These are phyloP conservation scores for Nezara viridula DNA, from an alignment of 2,888 invertebrate genomes.

Conservation along the genomic window DNA sequence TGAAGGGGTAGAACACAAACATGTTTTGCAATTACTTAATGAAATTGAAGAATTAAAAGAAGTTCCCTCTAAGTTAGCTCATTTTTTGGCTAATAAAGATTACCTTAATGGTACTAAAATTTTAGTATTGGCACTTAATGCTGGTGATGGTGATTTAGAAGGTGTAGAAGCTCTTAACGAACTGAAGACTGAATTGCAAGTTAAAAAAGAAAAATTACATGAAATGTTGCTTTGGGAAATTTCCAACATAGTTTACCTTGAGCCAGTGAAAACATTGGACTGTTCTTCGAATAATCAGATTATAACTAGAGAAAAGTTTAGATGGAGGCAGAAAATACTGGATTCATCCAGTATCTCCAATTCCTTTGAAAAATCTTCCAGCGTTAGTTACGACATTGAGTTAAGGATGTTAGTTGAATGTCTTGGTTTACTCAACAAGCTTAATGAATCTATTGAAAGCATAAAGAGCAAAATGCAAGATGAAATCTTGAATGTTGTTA, in stretches of 20 bases:
- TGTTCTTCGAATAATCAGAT: slow-evolving; percentile 50
- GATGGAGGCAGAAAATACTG: slow-evolving; percentile 59
- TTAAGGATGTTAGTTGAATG: slow-evolving; percentile 80
- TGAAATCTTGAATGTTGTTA: slow-evolving; percentile 84
- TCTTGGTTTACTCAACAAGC: slow-evolving; percentile 83
- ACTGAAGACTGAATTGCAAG: slow-evolving; percentile 81
- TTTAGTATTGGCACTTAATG: slow-evolving; percentile 77
- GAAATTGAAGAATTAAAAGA: slow-evolving; percentile 87
- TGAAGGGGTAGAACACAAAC: slow-evolving; percentile 96
- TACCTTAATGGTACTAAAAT: slow-evolving; percentile 89
- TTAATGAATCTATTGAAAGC: slow-evolving; percentile 85
- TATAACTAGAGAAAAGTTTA: slow-evolving; percentile 60
- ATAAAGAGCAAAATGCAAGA: slow-evolving; percentile 84
- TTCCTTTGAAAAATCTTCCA: slow-evolving; percentile 21
- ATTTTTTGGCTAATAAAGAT: slow-evolving; percentile 79
- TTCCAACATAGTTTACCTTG: slow-evolving; percentile 79
- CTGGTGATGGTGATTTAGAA: slow-evolving; percentile 80
- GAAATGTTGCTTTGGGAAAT: slow-evolving; percentile 80
- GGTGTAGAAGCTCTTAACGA: slow-evolving; percentile 89
- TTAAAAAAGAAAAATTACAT: slow-evolving; percentile 79
- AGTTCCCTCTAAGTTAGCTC: slow-evolving; percentile 79
- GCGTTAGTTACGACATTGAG: slow-evolving; percentile 59
- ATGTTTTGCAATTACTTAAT: slow-evolving; percentile 88
- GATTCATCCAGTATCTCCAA: slow-evolving; percentile 37
- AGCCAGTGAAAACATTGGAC: slow-evolving; percentile 71